These are phyloP conservation scores for Chaenocephalus aceratus DNA, from an alignment of 2,113 vertebrate genomes.

Conservation along the genomic window DNA sequence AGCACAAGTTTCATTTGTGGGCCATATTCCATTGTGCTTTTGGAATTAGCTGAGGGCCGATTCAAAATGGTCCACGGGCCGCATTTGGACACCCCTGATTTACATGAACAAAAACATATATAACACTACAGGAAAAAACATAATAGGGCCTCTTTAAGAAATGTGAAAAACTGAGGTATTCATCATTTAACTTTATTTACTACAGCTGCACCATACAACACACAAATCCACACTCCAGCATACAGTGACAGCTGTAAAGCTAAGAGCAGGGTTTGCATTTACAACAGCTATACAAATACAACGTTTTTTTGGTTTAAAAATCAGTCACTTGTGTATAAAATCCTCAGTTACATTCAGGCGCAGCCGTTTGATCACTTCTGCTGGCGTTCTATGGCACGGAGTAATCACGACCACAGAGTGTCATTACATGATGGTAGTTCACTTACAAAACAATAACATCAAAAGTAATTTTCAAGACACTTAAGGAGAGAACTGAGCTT, in stretches of 20 bases:
- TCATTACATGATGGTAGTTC: constrained; percentile 27
- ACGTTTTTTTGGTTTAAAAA: constrained; percentile 67
- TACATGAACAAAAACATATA: too few species aligned
- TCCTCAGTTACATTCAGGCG: constrained; percentile 66
- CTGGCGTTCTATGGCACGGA: constrained; percentile 61
- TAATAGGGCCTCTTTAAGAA: not conserved
- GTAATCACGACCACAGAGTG: constrained; percentile 33
- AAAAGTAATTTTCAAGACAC: constrained; percentile 79
- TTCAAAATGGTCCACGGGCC: too few species aligned
- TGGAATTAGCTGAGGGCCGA: too few species aligned
- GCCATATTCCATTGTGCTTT: too few species aligned
- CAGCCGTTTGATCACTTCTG: constrained; percentile 37
- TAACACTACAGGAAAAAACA: too few species aligned
- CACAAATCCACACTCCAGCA: constrained; percentile 14
- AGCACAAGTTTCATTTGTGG: too few species aligned
- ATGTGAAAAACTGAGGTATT: not conserved
- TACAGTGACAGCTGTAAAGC: constrained; percentile 16
- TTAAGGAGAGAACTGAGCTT: constrained; percentile 71
- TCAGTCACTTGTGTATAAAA: constrained; percentile 59
- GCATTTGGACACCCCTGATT: too few species aligned
- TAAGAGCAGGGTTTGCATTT: constrained; percentile 13
- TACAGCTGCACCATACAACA: constrained; percentile 47
- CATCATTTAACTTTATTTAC: constrained; percentile 23
- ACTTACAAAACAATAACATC: constrained; percentile 64
- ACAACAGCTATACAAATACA: constrained; percentile 49